Evolutionary conservation across 2,113 vertebrate species (phyloP).

Genomic region (Alouatta palliata): DNA sequence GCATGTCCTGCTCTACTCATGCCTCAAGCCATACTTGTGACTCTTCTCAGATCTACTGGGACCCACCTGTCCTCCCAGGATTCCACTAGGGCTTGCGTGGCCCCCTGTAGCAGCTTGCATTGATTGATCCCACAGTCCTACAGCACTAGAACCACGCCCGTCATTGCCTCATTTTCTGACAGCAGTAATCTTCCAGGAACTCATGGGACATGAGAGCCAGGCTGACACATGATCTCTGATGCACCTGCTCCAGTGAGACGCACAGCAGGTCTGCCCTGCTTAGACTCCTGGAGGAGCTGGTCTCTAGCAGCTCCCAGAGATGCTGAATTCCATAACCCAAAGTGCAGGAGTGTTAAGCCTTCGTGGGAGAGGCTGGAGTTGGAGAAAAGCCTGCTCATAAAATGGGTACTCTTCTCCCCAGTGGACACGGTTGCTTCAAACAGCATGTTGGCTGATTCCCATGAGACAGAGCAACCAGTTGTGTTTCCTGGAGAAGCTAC

Average conservation of each 20-base stretch:
- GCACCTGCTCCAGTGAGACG: not conserved
- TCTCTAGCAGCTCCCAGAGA: not conserved
- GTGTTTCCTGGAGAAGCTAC: not conserved
- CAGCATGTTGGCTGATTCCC: not conserved
- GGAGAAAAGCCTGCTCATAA: not conserved
- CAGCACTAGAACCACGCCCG: not conserved
- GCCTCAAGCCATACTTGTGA: fast-evolving
- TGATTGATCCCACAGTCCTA: not conserved
- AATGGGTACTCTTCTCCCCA: not conserved
- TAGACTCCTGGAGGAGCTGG: not conserved
- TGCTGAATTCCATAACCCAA: not conserved
- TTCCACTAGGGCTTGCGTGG: too few species aligned
- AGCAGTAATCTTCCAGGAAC: not conserved
- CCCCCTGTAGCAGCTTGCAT: not conserved
- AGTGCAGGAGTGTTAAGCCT: too few species aligned
- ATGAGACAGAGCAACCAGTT: not conserved
- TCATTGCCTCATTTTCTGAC: not conserved
- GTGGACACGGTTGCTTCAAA: not conserved
- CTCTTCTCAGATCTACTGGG: not conserved
- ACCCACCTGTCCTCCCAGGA: not conserved
- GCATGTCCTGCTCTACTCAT: not conserved
- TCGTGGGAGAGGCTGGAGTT: not conserved
- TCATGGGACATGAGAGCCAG: fast-evolving
- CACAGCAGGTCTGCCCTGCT: too few species aligned
- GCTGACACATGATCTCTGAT: not conserved